Conservation (phyloP, 2,113 vertebrate species). For the Ailuropoda melanoleuca region DNA sequence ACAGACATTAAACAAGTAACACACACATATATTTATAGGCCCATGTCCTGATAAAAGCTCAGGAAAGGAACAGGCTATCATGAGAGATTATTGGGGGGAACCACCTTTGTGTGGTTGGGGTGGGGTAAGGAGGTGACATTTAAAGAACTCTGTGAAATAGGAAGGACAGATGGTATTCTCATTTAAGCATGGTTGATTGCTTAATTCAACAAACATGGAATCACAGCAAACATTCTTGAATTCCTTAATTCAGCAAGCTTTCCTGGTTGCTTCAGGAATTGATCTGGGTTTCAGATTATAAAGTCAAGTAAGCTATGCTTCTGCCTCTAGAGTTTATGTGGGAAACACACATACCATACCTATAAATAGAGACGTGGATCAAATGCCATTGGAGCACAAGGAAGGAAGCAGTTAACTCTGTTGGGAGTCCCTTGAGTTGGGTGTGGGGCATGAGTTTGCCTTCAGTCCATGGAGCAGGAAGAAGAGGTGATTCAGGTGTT, state of each 20-base stretch:
- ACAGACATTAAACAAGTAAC: background rate
- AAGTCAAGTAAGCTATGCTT: background rate
- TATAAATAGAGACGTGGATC: background rate
- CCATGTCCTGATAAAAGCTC: background rate
- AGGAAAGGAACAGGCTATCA: background rate
- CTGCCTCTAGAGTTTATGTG: background rate
- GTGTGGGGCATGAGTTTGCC: background rate
- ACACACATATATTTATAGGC: background rate
- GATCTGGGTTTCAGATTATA: background rate
- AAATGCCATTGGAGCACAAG: background rate
- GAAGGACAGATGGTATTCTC: constrained; percentile 27
- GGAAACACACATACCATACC: background rate
- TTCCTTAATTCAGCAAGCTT: constrained; percentile 16
- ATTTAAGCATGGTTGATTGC: background rate
- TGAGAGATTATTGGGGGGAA: background rate
- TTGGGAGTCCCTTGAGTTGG: background rate
- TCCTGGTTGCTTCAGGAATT: background rate
- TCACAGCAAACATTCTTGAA: background rate
- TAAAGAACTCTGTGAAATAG: background rate
- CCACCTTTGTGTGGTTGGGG: background rate
- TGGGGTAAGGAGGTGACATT: background rate
- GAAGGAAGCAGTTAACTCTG: background rate
- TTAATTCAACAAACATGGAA: background rate
- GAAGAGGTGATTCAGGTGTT: background rate
- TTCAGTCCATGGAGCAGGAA: background rate